Conservation (phyloP, 2,888 invertebrate genomes). For the Leucophenga montana region DNA sequence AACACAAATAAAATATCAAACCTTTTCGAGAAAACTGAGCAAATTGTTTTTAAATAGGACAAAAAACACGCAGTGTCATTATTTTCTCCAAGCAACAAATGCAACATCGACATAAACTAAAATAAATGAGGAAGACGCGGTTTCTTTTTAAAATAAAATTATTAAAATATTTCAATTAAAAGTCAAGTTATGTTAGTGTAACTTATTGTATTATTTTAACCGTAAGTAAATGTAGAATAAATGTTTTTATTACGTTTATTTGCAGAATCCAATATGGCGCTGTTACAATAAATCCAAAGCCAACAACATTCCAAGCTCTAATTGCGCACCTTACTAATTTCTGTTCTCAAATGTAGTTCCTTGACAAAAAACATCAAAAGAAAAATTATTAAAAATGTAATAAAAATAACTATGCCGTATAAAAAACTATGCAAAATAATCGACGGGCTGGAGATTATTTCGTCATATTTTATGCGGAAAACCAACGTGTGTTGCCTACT, state of each 20-base stretch:
- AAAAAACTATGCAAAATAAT: slow-evolving; percentile 53
- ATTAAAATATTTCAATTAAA: too few relatives aligned
- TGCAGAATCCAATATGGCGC: slow-evolving; percentile 47
- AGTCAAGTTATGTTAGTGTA: too few relatives aligned
- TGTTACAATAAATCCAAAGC: background rate
- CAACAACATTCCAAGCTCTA: slow-evolving; percentile 29
- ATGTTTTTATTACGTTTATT: slow-evolving; percentile 11
- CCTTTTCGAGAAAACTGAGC: too few relatives aligned
- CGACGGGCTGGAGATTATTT: slow-evolving; percentile 63
- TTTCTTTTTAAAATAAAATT: too few relatives aligned
- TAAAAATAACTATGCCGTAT: background rate
- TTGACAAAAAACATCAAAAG: slow-evolving; percentile 44
- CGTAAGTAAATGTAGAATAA: too few relatives aligned
- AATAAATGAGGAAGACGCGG: too few relatives aligned
- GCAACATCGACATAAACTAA: too few relatives aligned
- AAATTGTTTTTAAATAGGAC: too few relatives aligned
- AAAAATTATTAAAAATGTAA: slow-evolving; percentile 35
- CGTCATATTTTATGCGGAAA: slow-evolving; percentile 29
- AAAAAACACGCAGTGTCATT: too few relatives aligned
- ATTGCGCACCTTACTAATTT: slow-evolving; percentile 47
- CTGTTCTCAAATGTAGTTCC: slow-evolving; percentile 29
- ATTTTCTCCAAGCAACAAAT: too few relatives aligned
- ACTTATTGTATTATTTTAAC: too few relatives aligned
- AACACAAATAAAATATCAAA: too few relatives aligned
- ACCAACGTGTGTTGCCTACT: background rate